These are phyloP conservation scores for Biston stratarius DNA, from an alignment of 2,888 invertebrate species.

Conservation along the genomic window DNA sequence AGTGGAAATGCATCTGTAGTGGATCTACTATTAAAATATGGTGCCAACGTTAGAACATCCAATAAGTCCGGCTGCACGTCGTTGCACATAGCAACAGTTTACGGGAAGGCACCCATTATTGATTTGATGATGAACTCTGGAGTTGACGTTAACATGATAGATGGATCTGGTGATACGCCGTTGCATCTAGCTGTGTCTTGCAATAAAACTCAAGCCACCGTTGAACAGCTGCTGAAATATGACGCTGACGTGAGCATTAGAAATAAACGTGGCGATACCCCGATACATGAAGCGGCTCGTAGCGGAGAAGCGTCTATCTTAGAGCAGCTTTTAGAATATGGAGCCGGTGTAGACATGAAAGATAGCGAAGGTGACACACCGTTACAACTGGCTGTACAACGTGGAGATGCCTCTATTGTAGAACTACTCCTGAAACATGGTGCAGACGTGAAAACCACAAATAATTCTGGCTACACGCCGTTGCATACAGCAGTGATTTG, in stretches of 20 bases:
- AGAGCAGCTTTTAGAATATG: neutral
- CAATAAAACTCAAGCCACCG: neutral
- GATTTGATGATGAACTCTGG: neutral
- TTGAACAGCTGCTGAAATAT: neutral
- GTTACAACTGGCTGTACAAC: neutral
- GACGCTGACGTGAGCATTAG: neutral
- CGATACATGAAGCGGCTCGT: neutral
- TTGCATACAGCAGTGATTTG: neutral
- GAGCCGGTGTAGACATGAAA: neutral
- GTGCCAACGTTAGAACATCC: neutral
- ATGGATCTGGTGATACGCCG: neutral
- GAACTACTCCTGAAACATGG: neutral
- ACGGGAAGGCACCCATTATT: neutral
- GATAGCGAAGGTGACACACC: neutral
- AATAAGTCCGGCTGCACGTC: neutral
- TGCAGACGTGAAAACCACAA: neutral
- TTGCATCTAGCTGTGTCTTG: neutral
- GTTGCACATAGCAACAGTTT: neutral
- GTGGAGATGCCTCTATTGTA: neutral
- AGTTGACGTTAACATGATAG: neutral
- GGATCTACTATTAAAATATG: neutral
- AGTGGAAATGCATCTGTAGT: neutral
- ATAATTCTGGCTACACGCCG: neutral
- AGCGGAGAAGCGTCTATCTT: neutral
- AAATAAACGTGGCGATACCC: neutral